Evolutionary conservation across 2,888 invertebrate genomes (phyloP).

Genomic region (Meiosimyza platycephala): DNA sequence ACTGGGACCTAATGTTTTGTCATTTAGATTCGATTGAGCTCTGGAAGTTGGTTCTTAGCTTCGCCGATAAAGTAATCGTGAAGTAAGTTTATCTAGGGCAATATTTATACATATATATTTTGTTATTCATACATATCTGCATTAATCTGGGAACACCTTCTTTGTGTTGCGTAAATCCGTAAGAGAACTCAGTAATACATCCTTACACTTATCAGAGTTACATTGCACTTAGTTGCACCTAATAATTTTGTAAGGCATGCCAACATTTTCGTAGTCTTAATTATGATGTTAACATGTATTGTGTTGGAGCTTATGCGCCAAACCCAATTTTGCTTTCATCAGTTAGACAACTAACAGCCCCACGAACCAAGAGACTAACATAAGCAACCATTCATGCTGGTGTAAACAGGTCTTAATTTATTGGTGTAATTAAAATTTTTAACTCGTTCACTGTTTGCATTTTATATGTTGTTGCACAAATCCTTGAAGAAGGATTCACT

Average conservation of each 20-base stretch:
- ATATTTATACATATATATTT: no score
- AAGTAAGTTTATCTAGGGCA: no score
- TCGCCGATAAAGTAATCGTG: no score
- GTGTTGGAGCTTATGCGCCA: neutral
- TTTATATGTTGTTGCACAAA: neutral
- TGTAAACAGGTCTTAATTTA: slow-evolving; percentile 14
- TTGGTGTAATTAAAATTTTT: slow-evolving; percentile 33
- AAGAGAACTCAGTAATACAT: no score
- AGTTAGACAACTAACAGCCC: neutral
- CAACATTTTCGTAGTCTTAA: slow-evolving; percentile 36
- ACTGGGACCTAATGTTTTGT: no score
- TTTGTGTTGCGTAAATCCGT: no score
- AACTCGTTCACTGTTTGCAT: slow-evolving; percentile 13
- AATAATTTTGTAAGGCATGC: slow-evolving; percentile 19
- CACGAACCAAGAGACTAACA: neutral
- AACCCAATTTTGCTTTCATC: neutral
- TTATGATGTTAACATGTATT: slow-evolving; percentile 48
- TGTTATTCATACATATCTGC: no score
- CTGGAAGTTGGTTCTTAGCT: no score
- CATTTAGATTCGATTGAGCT: no score
- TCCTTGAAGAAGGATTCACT: neutral
- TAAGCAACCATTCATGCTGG: neutral
- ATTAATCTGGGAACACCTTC: no score
- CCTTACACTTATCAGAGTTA: neutral
- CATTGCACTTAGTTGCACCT: slow-evolving; percentile 26